Base-by-base conservation (phyloP, 2,113 vertebrate species). In the Pangasianodon hypophthalmus region DNA sequence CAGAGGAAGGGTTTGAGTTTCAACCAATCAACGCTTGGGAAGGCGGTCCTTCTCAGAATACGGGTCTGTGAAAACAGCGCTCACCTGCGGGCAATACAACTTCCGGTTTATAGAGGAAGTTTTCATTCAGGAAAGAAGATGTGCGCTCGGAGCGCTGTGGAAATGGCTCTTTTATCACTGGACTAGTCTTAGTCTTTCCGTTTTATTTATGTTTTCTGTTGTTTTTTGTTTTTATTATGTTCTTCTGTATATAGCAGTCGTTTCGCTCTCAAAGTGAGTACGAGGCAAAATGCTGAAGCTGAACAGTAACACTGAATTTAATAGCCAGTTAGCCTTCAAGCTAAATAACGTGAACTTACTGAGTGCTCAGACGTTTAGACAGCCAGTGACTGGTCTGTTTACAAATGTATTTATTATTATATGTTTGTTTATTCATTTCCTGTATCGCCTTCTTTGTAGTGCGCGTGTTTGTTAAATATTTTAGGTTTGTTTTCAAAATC, bases 71-170 rank as follows among this genome's bases (percentile, higher is more conserved):
- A 87, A 87, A 54, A 50, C 6, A 21, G n/a, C 4, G 29, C 0
- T 21, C 14, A 14, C 32, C 14, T 81, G 14, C 16, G 6, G 9
- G 24, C 2, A 26, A 32, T 4, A 18, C 5, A 10, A 85, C 52
- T 82, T 92, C 91, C 89, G 79, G 87, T 87, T 26, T 84, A 46
- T 50, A 56, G 26, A 82, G 91, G 89, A 90, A 92, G 89, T 92
- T 92, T 90, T 90, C 32, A 87, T 77, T 84, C 69, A 71, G 84
- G 79, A 44, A 58, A 58, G 29, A 50, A 71, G n/a, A 41, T 13
- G 26, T 44, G 56, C 9, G 48, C 48, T 19, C n/a, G 14, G 19
- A 11, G 52, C 14, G 2, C 19, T 2, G 44, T 69, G 5, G 14
- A 52, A 32, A 52, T 41, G 32, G 64, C 4, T 71, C 1, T 10